phyloP scores from a whole-genome alignment of 2,113 vertebrate species.

The Mixornis gularis region DNA sequence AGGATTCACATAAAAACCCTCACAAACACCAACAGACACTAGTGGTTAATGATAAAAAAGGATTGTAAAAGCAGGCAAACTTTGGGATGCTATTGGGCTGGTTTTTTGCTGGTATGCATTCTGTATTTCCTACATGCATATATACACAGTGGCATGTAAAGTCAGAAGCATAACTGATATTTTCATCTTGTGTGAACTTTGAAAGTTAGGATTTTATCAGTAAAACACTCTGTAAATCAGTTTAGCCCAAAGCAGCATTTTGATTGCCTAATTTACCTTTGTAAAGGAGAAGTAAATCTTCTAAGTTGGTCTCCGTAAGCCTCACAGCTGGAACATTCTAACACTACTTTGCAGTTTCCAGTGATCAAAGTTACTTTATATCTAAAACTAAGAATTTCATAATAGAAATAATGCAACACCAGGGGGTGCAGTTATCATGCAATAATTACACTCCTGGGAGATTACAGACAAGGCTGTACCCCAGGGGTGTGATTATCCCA shows the following conservation, averaged over 20 bases:
- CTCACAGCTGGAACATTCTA: constrained; percentile 78
- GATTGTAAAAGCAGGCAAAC: background rate
- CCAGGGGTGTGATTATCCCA: constrained; percentile 82
- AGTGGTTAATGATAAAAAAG: background rate
- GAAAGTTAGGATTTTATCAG: constrained; percentile 63
- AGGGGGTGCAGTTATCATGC: constrained; percentile 77
- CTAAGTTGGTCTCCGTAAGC: constrained; percentile 72
- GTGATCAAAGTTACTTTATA: constrained; percentile 79
- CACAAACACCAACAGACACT: background rate
- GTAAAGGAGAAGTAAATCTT: constrained; percentile 75
- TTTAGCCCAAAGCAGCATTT: constrained; percentile 73
- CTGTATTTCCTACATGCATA: background rate
- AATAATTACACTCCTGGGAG: constrained; percentile 83
- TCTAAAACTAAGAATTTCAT: constrained; percentile 79
- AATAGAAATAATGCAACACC: constrained; percentile 79
- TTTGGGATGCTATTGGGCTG: background rate
- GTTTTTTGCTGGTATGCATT: background rate
- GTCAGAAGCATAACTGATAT: background rate
- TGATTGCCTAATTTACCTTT: constrained; percentile 80
- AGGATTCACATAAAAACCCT: background rate
- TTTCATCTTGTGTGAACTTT: constrained; percentile 43
- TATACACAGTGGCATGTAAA: background rate
- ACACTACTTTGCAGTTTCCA: constrained; percentile 70
- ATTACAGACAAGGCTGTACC: constrained; percentile 79
- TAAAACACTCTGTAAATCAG: constrained; percentile 67